Percentiles rank a stretch among this genome's conserved stretches.
Conservation (phyloP, 2,888 invertebrate genomes). For the Desoria tigrina region DNA sequence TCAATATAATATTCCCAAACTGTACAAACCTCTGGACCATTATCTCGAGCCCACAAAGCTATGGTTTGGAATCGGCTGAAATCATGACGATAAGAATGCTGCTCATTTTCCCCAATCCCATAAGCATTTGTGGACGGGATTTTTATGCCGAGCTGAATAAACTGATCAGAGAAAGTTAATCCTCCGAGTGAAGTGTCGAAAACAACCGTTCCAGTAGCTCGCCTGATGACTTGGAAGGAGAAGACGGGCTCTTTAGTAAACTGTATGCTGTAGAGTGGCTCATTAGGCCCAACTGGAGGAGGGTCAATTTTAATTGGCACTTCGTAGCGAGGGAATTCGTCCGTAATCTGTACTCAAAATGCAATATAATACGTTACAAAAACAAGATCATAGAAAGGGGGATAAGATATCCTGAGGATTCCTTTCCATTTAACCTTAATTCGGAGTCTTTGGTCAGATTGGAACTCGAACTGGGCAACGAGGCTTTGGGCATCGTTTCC, state of each 20-base stretch:
- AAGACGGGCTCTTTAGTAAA: constrained; percentile 37
- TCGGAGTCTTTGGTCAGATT: constrained; percentile 48
- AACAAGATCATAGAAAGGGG: not conserved
- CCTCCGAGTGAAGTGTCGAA: constrained; percentile 56
- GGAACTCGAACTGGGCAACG: constrained; percentile 40
- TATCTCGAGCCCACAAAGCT: constrained; percentile 57
- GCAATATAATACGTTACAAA: not conserved
- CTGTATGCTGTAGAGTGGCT: constrained; percentile 31
- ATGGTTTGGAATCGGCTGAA: constrained; percentile 55
- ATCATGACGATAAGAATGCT: constrained; percentile 56
- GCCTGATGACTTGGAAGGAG: constrained; percentile 45
- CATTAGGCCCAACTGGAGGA: constrained; percentile 14
- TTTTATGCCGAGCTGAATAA: constrained; percentile 57
- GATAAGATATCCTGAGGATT: not conserved
- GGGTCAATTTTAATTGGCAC: constrained; percentile 47
- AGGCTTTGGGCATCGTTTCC: constrained; percentile 40
- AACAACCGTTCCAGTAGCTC: constrained; percentile 34
- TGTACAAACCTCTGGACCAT: constrained; percentile 47
- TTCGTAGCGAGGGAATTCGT: constrained; percentile 43
- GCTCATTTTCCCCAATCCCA: constrained; percentile 59
- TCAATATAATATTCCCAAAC: too few species aligned
- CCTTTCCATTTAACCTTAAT: constrained; percentile 33
- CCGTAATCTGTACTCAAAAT: constrained; percentile 36
- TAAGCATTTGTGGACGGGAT: constrained; percentile 58
- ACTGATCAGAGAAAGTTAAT: constrained; percentile 59